Conservation (phyloP, 2,113 vertebrate species). For the Pseudorhombus dupliciocellatus region DNA sequence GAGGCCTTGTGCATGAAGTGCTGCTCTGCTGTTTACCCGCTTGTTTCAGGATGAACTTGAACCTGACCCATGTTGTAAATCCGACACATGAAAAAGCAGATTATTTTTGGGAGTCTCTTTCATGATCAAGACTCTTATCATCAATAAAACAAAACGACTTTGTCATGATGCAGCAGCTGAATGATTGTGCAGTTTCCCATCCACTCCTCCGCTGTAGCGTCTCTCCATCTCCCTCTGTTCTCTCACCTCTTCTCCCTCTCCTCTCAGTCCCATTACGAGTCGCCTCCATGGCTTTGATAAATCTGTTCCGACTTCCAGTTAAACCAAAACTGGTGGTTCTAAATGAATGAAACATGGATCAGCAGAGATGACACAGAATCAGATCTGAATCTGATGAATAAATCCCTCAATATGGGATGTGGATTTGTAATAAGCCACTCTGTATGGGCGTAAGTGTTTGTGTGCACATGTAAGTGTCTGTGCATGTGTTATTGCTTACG, state of each 20-base stretch:
- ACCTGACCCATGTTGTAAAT: neutral
- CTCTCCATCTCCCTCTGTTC: constrained; percentile 19
- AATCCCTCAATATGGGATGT: constrained; percentile 59
- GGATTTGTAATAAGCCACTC: constrained; percentile 52
- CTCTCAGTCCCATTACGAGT: constrained; percentile 31
- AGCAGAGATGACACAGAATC: constrained; percentile 55
- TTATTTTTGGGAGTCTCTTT: constrained; percentile 10
- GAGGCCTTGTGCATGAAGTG: neutral
- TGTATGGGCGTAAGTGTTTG: constrained; percentile 45
- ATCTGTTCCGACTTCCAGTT: constrained; percentile 56
- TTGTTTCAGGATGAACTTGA: constrained; percentile 10
- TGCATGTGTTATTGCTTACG: constrained; percentile 45
- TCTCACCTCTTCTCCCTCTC: constrained; percentile 20
- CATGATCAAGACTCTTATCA: constrained; percentile 18
- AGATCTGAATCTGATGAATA: constrained; percentile 61
- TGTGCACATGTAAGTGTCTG: constrained; percentile 40
- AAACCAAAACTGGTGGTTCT: constrained; percentile 53
- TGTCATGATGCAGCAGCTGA: constrained; percentile 12
- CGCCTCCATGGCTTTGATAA: constrained; percentile 23
- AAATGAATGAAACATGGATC: constrained; percentile 58
- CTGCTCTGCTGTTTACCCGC: neutral
- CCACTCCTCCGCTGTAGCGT: neutral
- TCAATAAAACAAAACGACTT: neutral
- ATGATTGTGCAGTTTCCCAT: neutral
- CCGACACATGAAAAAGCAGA: neutral